Conservation (phyloP, 1,140 invertebrate species). For the Sminthurides bifidus region DNA sequence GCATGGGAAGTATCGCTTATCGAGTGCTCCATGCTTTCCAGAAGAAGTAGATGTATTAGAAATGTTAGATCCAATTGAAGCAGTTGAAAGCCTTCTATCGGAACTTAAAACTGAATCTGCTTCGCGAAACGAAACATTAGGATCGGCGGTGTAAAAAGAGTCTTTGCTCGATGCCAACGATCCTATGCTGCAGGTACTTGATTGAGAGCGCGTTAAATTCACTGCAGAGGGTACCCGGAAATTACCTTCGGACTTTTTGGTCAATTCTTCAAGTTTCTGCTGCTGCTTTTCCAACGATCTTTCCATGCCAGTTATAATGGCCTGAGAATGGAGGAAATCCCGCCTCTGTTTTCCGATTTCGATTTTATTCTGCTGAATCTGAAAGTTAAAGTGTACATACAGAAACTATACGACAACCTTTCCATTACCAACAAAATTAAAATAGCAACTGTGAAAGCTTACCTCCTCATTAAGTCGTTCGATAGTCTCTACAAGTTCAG, state of each 20-base stretch:
- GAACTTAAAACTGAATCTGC: background rate
- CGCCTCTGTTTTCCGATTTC: background rate
- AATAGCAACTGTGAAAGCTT: background rate
- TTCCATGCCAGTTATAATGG: background rate
- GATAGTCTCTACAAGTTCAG: too few relatives aligned
- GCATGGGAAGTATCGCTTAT: slow-evolving; percentile 49
- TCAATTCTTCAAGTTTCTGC: background rate
- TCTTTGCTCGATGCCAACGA: background rate
- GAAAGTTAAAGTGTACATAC: background rate
- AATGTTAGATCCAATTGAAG: slow-evolving; percentile 13
- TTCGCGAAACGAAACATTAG: background rate
- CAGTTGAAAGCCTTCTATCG: slow-evolving; percentile 10
- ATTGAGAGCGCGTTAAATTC: background rate
- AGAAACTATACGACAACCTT: background rate
- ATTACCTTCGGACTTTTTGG: background rate
- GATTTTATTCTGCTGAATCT: background rate
- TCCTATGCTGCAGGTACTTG: background rate
- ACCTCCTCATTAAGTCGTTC: slow-evolving; percentile 6
- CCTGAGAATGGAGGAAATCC: background rate
- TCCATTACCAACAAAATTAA: background rate
- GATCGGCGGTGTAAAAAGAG: background rate
- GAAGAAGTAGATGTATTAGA: slow-evolving; percentile 35
- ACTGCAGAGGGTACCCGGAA: background rate
- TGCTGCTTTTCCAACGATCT: background rate
- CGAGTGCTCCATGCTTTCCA: slow-evolving; percentile 37